phyloP scores from a whole-genome alignment of 2,797 vertebrate genomes.

The Podarcis siculus region DNA sequence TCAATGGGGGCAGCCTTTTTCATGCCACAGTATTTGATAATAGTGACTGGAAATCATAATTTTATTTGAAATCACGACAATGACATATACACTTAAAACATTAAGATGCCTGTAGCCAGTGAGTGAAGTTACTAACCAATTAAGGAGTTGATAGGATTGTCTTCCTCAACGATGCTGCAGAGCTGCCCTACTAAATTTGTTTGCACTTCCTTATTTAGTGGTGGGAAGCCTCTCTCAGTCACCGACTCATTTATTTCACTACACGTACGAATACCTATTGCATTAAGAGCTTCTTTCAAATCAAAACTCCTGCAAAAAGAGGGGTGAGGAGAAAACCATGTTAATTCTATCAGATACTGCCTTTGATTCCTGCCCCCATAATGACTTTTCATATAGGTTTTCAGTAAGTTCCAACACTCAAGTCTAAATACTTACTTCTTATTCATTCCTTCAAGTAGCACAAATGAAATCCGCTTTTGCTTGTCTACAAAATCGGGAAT shows the following conservation, averaged over 20 bases:
- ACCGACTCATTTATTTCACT: constrained; percentile 88
- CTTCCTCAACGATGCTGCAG: constrained; percentile 82
- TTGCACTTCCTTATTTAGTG: constrained; percentile 81
- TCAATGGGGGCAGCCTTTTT: neutral
- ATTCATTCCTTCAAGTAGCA: constrained; percentile 90
- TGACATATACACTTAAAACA: neutral
- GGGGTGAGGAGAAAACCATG: neutral
- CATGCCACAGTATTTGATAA: neutral
- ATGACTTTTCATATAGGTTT: neutral
- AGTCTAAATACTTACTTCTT: constrained; percentile 80
- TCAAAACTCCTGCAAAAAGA: constrained; percentile 80
- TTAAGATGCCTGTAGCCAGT: neutral
- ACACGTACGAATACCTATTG: constrained; percentile 85
- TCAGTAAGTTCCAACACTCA: neutral
- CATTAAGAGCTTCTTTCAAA: constrained; percentile 84
- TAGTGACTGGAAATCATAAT: neutral
- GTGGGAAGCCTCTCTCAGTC: constrained; percentile 81
- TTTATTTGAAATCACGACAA: neutral
- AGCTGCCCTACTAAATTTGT: constrained; percentile 88
- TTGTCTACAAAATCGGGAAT: constrained; percentile 82
- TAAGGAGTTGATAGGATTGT: constrained; percentile 86
- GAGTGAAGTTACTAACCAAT: constrained; percentile 84
- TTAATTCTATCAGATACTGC: neutral
- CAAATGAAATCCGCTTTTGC: constrained; percentile 86
- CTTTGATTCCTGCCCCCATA: neutral